Evolutionary conservation across 64 coral and sea anemone genomes (phyloP).

Genomic region (Orbicella faveolata): DNA sequence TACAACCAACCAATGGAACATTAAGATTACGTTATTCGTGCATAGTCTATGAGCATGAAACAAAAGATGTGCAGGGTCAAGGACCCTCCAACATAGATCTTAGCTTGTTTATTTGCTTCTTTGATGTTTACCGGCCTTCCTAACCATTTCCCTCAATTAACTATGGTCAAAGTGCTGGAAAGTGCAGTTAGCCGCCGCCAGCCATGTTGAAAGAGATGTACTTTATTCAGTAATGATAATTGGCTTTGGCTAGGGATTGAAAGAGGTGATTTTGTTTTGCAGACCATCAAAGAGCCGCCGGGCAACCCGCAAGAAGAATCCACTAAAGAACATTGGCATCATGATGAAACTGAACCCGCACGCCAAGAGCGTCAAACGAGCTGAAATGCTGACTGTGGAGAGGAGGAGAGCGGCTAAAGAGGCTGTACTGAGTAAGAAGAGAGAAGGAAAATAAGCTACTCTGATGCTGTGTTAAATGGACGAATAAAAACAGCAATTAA

Average conservation of each 20-base stretch:
- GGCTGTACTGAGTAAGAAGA: slow-evolving; percentile 65
- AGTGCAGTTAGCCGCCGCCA: too few relatives aligned
- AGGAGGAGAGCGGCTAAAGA: slow-evolving; percentile 69
- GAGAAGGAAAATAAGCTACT: slow-evolving; percentile 58
- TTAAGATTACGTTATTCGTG: too few relatives aligned
- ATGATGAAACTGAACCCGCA: slow-evolving; percentile 88
- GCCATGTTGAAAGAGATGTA: too few relatives aligned
- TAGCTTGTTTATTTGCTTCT: too few relatives aligned
- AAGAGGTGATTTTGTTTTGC: neutral
- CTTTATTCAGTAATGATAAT: too few relatives aligned
- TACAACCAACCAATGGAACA: too few relatives aligned
- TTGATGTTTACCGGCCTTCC: too few relatives aligned
- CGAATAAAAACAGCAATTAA: slow-evolving; percentile 4
- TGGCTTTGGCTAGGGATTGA: neutral
- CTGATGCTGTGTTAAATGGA: slow-evolving; percentile 19
- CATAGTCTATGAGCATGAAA: too few relatives aligned
- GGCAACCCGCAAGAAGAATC: slow-evolving; percentile 91
- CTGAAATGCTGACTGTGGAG: slow-evolving; percentile 66
- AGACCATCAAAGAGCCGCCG: slow-evolving; percentile 59
- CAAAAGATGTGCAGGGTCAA: too few relatives aligned
- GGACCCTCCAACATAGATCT: too few relatives aligned
- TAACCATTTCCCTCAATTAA: too few relatives aligned
- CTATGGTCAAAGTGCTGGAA: too few relatives aligned
- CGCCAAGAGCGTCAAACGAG: slow-evolving; percentile 68
- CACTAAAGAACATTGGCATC: slow-evolving; percentile 86